Percentiles rank a stretch among this genome's conserved stretches.
These are phyloP conservation scores for Dione juno DNA, from an alignment of 2,888 invertebrate genomes.

Conservation along the genomic window DNA sequence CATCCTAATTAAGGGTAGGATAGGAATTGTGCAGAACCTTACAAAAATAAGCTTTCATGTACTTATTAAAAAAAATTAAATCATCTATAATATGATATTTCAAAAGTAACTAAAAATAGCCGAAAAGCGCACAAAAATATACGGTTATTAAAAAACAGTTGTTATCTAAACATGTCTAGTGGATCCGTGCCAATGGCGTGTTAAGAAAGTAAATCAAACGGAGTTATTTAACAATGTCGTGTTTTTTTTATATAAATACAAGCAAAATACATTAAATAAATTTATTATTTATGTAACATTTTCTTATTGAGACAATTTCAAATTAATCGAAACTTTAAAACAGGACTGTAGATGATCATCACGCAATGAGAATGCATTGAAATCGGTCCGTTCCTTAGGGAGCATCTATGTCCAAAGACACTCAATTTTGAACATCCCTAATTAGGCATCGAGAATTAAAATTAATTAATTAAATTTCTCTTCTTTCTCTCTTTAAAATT, in stretches of 20 bases:
- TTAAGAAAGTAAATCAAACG: conserved; percentile 40
- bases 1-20: too few relatives aligned
- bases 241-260: conserved; percentile 32
- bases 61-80: not conserved
- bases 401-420: too few relatives aligned
- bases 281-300: not conserved
- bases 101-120: not conserved
- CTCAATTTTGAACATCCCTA: too few relatives aligned
- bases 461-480: too few relatives aligned
- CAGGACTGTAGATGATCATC: too few relatives aligned
- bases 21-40: not conserved
- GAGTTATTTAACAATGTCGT: conserved; percentile 40
- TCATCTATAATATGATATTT: not conserved
- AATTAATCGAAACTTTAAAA: too few relatives aligned
- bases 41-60: not conserved
- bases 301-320: too few relatives aligned
- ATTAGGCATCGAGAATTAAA: too few relatives aligned
- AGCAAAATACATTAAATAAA: conserved; percentile 20
- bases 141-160: conserved; percentile 15
- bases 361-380: too few relatives aligned
- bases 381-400: too few relatives aligned
- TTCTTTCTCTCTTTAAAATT: too few relatives aligned
- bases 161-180: conserved; percentile 32
- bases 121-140: conserved; percentile 19
- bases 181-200: conserved; percentile 41